Conservation (phyloP, 1,140 invertebrate species). For the Scaptomyza hsui region DNA sequence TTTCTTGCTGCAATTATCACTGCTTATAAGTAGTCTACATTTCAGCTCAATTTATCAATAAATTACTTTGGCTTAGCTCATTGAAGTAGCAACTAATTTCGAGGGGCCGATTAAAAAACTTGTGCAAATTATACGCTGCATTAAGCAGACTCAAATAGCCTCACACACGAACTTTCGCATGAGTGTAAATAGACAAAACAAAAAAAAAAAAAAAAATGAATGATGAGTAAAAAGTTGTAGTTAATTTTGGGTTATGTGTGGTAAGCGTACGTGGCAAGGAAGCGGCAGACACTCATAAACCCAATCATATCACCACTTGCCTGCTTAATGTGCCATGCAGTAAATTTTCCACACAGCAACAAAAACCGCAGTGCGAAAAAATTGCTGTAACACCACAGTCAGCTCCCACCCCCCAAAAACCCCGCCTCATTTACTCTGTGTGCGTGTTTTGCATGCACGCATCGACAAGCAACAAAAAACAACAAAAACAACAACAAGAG, state of each 20-base stretch:
- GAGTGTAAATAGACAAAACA: constrained; percentile 29
- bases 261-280: constrained; percentile 34
- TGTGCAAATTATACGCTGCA: constrained; percentile 62
- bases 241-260: constrained; percentile 63
- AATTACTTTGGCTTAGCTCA: constrained; percentile 66
- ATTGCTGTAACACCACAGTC: constrained; percentile 21
- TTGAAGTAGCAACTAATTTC: constrained; percentile 67
- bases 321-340: constrained; percentile 77
- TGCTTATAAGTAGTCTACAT: not conserved
- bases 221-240: constrained; percentile 35
- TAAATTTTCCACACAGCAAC: constrained; percentile 65
- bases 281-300: constrained; percentile 68
- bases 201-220: constrained; percentile 20
- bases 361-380: constrained; percentile 68
- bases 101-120: constrained; percentile 47
- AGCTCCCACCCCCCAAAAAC: not conserved
- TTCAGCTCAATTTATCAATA: constrained; percentile 58
- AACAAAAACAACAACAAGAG: constrained; percentile 1
- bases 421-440: constrained; percentile 4
- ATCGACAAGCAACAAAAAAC: constrained; percentile 27
- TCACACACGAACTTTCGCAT: constrained; percentile 1
- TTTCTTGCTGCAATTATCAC: not conserved
- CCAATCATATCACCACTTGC: constrained; percentile 77
- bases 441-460: constrained; percentile 55
- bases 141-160: constrained; percentile 38